Base-by-base conservation (phyloP, 2,888 invertebrate genomes). In the Oasisia sp. region DNA sequence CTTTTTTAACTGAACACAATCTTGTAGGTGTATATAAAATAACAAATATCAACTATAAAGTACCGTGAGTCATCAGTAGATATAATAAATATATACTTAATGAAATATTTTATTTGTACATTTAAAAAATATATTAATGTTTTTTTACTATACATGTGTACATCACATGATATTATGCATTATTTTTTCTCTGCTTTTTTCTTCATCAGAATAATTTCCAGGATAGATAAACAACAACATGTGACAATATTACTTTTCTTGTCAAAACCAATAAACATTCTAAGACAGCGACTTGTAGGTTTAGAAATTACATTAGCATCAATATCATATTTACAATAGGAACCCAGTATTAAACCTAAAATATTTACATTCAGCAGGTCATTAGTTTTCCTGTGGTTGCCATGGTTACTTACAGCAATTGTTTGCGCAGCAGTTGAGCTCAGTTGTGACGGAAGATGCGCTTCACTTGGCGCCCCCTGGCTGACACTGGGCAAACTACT, bases 341-440 rank as follows among this genome's bases (percentile, higher is more conserved):
- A 74, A 74, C 27, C 14, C 74, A 74, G 2, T 5, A 74, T 74
- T 74, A 0, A 27, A 74, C 74, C 27, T 74, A 19, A 74, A 7
- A 74, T n/a, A 19, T 50, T 50, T 74, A 74, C 19, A 7, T 74
- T 19, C 27, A 5, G 74, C 27, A 27, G 74, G 74, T 74, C 4
- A 74, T 74, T 19, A 14, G 19, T 19, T 74, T 74, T 19, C 27
- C 74, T 27, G 7, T 74, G 27, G 74, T 58, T 56, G 91, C 9
- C 27, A 44, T 91, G 89, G 32, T 91, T 50, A 93, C 93, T 93
- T 97, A 98, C 98, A 98, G 97, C 96, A 98, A 97, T 94, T 98
- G 99, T 95, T 99, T 98, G 93, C 99, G 19, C 90, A 7, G n/a
- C 74, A 7, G 74, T 74, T n/a, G 74, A 74, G 27, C 74, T 74